These are phyloP conservation scores for Heliconius hortense DNA, from an alignment of 2,888 invertebrate genomes.

Conservation along the genomic window DNA sequence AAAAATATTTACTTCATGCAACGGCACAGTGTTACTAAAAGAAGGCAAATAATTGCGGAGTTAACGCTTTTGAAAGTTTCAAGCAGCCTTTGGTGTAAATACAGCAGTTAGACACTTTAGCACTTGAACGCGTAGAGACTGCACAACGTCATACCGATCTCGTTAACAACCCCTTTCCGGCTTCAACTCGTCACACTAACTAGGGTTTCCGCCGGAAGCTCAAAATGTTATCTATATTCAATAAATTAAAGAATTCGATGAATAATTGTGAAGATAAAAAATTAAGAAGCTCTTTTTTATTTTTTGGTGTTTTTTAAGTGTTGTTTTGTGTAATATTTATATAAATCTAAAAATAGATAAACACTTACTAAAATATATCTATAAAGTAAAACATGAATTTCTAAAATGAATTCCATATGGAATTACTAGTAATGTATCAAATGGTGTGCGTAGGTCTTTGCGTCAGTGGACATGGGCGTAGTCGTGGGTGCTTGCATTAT, in stretches of 20 bases:
- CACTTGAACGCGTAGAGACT: slow-evolving; percentile 26
- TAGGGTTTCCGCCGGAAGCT: background rate
- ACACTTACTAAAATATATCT: too few relatives aligned
- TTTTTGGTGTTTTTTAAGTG: too few relatives aligned
- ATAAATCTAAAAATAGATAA: too few relatives aligned
- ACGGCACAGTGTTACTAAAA: background rate
- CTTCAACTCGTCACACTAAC: slow-evolving; percentile 1
- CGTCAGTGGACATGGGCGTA: too few relatives aligned
- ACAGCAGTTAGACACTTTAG: slow-evolving; percentile 25
- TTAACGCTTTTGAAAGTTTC: background rate
- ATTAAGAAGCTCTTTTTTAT: too few relatives aligned
- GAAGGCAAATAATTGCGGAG: background rate
- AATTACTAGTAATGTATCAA: too few relatives aligned
- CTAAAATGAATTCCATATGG: too few relatives aligned
- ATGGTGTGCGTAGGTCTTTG: too few relatives aligned
- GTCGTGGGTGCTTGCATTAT: too few relatives aligned
- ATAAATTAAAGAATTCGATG: background rate
- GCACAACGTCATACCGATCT: slow-evolving; percentile 28
- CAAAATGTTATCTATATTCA: background rate
- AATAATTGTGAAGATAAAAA: background rate
- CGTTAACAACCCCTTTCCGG: slow-evolving; percentile 11
- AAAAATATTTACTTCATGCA: background rate
- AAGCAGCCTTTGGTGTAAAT: slow-evolving; percentile 1
- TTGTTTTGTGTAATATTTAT: too few relatives aligned
- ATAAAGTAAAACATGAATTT: too few relatives aligned